Conservation (phyloP, 2,113 vertebrate species). For the Serranochromis macrocephalus region DNA sequence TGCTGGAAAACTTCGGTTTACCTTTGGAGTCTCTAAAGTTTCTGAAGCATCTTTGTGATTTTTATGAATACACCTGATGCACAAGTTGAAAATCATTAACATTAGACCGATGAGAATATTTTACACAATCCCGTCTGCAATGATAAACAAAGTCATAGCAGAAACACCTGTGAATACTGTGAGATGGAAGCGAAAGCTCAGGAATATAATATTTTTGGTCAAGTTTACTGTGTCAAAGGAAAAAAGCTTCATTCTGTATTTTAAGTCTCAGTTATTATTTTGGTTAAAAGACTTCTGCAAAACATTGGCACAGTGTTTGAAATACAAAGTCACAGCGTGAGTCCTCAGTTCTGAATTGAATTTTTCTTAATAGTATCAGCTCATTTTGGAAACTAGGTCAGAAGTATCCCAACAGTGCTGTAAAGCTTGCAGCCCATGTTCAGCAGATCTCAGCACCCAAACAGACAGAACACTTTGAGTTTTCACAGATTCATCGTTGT, state of each 20-base stretch:
- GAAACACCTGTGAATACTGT: background rate
- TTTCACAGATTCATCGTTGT: constrained; percentile 4
- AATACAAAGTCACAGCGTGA: background rate
- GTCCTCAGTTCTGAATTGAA: background rate
- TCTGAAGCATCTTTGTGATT: background rate
- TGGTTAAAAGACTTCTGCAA: background rate
- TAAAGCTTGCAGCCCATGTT: background rate
- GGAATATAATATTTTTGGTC: background rate
- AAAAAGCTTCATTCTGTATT: background rate
- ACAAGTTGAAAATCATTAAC: background rate
- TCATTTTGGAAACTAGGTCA: background rate
- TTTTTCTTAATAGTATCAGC: background rate
- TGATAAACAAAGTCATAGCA: background rate
- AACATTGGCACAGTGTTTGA: background rate
- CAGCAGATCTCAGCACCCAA: background rate
- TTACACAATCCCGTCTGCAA: background rate
- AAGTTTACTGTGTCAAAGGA: background rate
- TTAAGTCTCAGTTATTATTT: background rate
- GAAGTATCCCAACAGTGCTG: background rate
- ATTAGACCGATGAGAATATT: background rate
- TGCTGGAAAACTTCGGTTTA: background rate
- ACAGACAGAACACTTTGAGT: constrained; percentile 8
- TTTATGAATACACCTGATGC: background rate
- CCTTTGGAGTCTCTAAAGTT: background rate
- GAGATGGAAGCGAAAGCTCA: background rate